Evolutionary conservation across 2,113 vertebrate species (phyloP).

Genomic region (Anser cygnoides): DNA sequence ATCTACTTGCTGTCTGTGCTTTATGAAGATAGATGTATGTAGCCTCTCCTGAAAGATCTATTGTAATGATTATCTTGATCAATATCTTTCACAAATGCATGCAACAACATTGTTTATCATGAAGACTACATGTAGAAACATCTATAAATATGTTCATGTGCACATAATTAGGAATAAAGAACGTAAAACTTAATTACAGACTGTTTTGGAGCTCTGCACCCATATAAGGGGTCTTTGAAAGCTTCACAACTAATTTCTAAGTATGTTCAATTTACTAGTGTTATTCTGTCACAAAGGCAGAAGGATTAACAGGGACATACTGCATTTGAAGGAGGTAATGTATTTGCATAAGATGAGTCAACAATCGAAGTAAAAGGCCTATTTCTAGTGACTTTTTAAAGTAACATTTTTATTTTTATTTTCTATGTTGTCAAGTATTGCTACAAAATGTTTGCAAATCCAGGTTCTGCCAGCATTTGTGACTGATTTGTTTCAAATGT

Average conservation of each 20-base stretch:
- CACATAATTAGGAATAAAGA: not conserved
- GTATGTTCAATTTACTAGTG: not conserved
- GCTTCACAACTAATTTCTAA: not conserved
- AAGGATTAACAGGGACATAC: not conserved
- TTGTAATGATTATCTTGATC: not conserved
- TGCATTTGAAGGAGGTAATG: not conserved
- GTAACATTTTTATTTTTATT: not conserved
- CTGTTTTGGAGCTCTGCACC: not conserved
- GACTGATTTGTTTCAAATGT: not conserved
- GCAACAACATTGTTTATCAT: not conserved
- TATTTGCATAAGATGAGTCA: not conserved
- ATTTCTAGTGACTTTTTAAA: not conserved
- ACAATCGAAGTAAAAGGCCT: not conserved
- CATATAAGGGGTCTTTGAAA: not conserved
- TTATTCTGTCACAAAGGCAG: not conserved
- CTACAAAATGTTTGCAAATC: not conserved
- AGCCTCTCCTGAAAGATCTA: not conserved
- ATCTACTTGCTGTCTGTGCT: not conserved
- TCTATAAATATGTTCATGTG: not conserved
- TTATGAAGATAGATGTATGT: not conserved
- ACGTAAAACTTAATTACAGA: not conserved
- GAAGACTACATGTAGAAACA: not conserved
- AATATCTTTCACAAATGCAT: not conserved
- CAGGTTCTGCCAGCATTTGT: not conserved
- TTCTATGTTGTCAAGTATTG: not conserved